A percentile compares a stretch with the other conserved stretches of the same genome.
Conservation (phyloP, 2,888 invertebrate genomes). For the Hemicrepidius hirtus region DNA sequence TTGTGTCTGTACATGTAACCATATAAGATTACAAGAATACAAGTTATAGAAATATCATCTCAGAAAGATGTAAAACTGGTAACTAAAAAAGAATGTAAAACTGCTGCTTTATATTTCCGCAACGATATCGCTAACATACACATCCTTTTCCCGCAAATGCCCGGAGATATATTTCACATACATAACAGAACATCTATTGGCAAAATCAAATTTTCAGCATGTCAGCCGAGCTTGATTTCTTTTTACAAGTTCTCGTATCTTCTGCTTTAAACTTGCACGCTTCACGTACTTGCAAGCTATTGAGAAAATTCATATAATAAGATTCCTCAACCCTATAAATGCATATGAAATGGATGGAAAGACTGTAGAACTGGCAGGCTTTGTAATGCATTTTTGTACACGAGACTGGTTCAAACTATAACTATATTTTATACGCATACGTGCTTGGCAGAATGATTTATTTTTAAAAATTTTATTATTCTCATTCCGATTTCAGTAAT, state of each 20-base stretch:
- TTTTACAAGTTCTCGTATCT: conserved; percentile 10
- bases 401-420: conserved; percentile 1
- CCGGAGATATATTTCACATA: conserved; percentile 5
- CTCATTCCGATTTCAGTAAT: conserved; percentile 2
- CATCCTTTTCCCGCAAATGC: background rate
- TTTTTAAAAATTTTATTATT: conserved; percentile 18
- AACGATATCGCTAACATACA: too few relatives aligned
- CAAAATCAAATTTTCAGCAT: conserved; percentile 34
- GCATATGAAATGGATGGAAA: conserved; percentile 21
- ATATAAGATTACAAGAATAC: too few relatives aligned
- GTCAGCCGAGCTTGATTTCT: conserved; percentile 31
- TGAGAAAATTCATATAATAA: conserved; percentile 32
- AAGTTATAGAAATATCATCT: too few relatives aligned
- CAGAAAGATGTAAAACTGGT: too few relatives aligned
- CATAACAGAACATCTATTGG: conserved; percentile 17
- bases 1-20: too few relatives aligned
- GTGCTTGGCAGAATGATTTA: conserved; percentile 16
- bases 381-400: conserved; percentile 26
- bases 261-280: conserved; percentile 33
- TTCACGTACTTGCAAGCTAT: conserved; percentile 23
- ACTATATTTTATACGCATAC: conserved; percentile 25
- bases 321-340: conserved; percentile 25
- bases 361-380: background rate
- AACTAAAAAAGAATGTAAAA: too few relatives aligned
- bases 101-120: too few relatives aligned